Evolutionary conservation across 2,888 invertebrate species (phyloP).

Genomic region (Tetropium fuscum): DNA sequence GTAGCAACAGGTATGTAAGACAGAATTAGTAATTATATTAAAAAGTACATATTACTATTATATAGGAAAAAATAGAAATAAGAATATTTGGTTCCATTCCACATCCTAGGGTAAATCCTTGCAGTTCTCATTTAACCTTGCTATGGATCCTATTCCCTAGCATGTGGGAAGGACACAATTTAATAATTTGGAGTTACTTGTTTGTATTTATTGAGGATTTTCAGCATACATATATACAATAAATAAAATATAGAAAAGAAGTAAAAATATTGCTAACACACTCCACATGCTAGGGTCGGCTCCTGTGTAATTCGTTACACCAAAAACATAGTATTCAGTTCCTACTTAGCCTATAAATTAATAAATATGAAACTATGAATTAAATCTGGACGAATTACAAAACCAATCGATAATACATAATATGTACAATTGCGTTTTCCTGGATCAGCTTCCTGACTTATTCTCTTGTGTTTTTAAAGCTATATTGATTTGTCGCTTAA

Average conservation of each 20-base stretch:
- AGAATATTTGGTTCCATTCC: conserved; percentile 53
- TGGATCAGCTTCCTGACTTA: too few species aligned
- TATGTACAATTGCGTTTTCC: too few species aligned
- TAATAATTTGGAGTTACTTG: too few species aligned
- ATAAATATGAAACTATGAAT: too few species aligned
- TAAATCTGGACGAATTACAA: too few species aligned
- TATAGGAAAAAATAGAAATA: conserved; percentile 1
- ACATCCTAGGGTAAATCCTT: conserved; percentile 55
- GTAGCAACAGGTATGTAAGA: too few species aligned
- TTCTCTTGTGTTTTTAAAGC: too few species aligned
- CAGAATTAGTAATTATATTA: too few species aligned
- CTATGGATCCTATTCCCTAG: conserved; percentile 48
- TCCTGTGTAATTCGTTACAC: not conserved
- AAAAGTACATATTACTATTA: too few species aligned
- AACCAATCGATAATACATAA: too few species aligned
- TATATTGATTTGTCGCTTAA: not conserved
- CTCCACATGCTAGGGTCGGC: conserved; percentile 52
- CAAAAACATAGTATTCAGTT: too few species aligned
- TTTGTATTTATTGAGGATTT: conserved; percentile 20
- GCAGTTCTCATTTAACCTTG: conserved; percentile 50
- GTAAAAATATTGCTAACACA: not conserved
- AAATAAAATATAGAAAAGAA: conserved; percentile 26
- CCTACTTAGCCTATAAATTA: too few species aligned
- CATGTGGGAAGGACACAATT: conserved; percentile 58
- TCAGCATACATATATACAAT: conserved; percentile 12